Conservation (phyloP, 1,140 invertebrate genomes). For the Rhizoglyphus robini region DNA sequence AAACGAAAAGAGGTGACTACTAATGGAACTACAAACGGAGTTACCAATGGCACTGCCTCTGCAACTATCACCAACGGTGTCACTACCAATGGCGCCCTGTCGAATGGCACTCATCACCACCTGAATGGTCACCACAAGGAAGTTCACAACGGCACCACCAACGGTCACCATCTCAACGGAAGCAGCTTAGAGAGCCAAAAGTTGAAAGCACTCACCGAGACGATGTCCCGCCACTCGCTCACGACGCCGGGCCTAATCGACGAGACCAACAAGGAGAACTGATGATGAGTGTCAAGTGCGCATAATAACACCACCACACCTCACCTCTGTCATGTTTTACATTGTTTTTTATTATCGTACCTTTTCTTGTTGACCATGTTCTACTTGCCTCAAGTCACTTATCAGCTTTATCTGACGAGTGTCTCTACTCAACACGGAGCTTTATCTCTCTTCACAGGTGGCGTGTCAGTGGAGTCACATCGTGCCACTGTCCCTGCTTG, state of each 20-base stretch:
- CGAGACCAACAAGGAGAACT: background rate
- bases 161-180: background rate
- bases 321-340: too few relatives aligned
- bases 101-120: background rate
- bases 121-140: background rate
- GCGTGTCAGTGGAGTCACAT: too few relatives aligned
- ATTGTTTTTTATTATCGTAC: too few relatives aligned
- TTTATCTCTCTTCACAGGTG: too few relatives aligned
- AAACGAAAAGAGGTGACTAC: background rate
- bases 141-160: background rate
- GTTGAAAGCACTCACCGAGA: background rate
- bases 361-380: too few relatives aligned
- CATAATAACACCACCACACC: too few relatives aligned
- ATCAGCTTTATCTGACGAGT: too few relatives aligned
- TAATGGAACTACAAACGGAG: background rate
- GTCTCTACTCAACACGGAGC: too few relatives aligned
- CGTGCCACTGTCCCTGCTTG: too few relatives aligned
- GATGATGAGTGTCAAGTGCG: too few relatives aligned
- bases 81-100: background rate
- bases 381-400: too few relatives aligned
- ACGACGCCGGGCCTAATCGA: background rate
- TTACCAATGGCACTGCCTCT: too few relatives aligned
- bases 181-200: background rate
- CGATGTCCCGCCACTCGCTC: background rate
- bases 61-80: background rate